phyloP scores from a whole-genome alignment of 2,113 vertebrate species.

The Todiramphus saurophagus region DNA sequence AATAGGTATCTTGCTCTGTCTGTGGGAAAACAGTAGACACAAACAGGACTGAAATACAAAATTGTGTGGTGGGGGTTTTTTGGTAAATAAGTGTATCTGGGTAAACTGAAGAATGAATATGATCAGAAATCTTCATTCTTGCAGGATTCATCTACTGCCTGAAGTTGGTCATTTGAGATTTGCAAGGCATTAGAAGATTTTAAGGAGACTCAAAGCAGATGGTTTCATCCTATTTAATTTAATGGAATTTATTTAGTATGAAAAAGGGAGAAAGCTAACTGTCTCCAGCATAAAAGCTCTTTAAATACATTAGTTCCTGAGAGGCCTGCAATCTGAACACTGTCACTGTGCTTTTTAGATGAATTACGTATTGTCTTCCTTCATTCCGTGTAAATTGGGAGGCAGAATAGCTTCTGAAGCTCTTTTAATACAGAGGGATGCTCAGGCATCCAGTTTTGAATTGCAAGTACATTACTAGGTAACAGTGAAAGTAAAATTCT shows the following conservation, averaged over 20 bases:
- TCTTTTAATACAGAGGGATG: background rate
- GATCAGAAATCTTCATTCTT: background rate
- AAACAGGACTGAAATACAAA: background rate
- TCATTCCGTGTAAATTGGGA: constrained; percentile 36
- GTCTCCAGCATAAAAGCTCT: constrained; percentile 78
- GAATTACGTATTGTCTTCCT: constrained; percentile 66
- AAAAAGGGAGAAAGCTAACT: constrained; percentile 66
- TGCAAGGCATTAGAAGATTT: constrained; percentile 60
- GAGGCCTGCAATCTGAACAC: constrained; percentile 60
- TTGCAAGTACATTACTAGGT: background rate
- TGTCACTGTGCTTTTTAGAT: constrained; percentile 54
- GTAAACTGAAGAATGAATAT: background rate
- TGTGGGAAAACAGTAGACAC: background rate
- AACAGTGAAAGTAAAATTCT: background rate
- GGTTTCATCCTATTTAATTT: constrained; percentile 69
- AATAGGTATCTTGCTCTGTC: background rate
- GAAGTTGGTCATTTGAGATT: constrained; percentile 57
- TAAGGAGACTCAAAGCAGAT: constrained; percentile 62
- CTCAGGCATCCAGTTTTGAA: background rate
- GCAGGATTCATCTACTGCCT: background rate
- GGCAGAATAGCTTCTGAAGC: background rate
- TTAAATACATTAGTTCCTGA: constrained; percentile 74
- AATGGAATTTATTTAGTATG: constrained; percentile 72
- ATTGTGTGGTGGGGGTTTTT: background rate
- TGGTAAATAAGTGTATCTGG: background rate